phyloP scores from a whole-genome alignment of 2,113 vertebrate species.

The Dicaeum eximium region DNA sequence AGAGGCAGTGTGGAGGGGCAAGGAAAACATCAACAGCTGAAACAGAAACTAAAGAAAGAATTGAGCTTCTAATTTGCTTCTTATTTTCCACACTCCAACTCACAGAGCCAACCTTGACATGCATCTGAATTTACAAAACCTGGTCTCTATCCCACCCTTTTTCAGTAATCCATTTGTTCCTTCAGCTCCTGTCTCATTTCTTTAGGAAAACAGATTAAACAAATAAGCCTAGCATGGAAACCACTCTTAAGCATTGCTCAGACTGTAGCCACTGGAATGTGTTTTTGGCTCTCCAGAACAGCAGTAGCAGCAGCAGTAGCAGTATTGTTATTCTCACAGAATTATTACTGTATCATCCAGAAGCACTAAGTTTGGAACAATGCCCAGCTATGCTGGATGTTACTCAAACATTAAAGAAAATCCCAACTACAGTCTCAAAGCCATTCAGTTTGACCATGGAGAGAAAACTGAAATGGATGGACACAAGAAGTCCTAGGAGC shows the following conservation, averaged over 20 bases:
- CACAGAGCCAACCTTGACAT: background rate
- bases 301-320: background rate
- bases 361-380: background rate
- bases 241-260: background rate
- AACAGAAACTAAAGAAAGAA: background rate
- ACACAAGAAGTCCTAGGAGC: background rate
- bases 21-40: background rate
- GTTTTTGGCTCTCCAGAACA: background rate
- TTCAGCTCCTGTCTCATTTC: background rate
- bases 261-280: background rate
- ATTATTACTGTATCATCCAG: background rate
- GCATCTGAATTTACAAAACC: background rate
- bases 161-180: fast-evolving
- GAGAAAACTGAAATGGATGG: background rate
- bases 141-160: background rate
- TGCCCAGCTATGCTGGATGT: background rate
- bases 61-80: background rate
- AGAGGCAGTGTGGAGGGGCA: background rate
- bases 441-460: background rate
- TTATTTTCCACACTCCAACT: background rate
- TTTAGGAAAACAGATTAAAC: background rate
- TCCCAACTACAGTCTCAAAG: background rate
- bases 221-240: background rate
- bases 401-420: background rate
- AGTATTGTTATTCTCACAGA: background rate